phyloP scores from a whole-genome alignment of 2,888 invertebrate species.

The Epiblema foenella region DNA sequence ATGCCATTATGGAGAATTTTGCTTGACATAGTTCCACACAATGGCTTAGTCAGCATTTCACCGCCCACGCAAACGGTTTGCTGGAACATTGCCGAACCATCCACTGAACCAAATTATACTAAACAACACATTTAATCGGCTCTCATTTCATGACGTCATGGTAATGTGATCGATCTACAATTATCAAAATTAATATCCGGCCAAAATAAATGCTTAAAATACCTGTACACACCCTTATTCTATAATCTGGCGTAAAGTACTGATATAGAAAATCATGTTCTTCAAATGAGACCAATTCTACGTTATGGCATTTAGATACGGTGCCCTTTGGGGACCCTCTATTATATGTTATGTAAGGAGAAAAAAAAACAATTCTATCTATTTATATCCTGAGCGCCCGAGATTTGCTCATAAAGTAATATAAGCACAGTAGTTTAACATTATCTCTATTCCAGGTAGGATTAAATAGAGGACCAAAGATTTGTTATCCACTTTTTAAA shows the following conservation, averaged over 20 bases:
- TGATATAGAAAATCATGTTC: not conserved
- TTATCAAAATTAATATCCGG: not conserved
- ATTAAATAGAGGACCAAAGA: too few relatives aligned
- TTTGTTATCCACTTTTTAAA: too few relatives aligned
- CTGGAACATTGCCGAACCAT: conserved; percentile 37
- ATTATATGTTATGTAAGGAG: too few relatives aligned
- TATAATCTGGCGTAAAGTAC: not conserved
- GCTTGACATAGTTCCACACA: conserved; percentile 40
- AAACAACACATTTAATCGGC: conserved; percentile 30
- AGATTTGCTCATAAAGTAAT: too few relatives aligned
- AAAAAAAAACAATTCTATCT: too few relatives aligned
- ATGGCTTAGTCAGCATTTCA: conserved; percentile 39
- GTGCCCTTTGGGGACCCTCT: too few relatives aligned
- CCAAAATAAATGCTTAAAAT: too few relatives aligned
- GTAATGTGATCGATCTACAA: not conserved
- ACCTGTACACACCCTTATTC: too few relatives aligned
- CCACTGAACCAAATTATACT: conserved; percentile 21
- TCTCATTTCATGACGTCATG: conserved; percentile 3
- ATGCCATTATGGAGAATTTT: conserved; percentile 23
- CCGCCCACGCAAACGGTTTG: conserved; percentile 26
- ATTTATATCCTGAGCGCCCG: not conserved
- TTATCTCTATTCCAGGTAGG: too few relatives aligned
- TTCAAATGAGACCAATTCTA: not conserved
- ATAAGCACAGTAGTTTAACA: too few relatives aligned
- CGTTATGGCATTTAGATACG: too few relatives aligned